Base-by-base conservation (phyloP, 2,113 vertebrate genomes). In the Tetrax tetrax region DNA sequence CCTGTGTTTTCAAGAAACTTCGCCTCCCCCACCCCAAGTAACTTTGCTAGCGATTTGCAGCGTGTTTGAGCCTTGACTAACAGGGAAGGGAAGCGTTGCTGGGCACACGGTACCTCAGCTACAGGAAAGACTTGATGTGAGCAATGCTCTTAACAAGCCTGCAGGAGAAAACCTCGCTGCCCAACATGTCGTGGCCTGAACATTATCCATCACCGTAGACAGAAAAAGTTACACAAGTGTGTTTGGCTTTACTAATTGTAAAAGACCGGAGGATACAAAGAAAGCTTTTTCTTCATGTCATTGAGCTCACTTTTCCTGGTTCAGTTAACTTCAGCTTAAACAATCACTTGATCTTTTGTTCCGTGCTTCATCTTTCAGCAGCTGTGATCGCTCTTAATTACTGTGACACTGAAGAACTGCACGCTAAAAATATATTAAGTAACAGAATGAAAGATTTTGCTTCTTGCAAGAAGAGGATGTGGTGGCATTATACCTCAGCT, bases 301-400 rank as follows among this genome's bases (percentile, higher is more conserved):
- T 28, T 57, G 51, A 88, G 20, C 50, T 95, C 79, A 50, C 87
- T 87, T 95, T 84, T 75, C 66, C 63, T 95, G 87, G 77, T 88
- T 95, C 4, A 2, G 69, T 83, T 95, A 96, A 93, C 87, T 94
- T 94, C 65, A 95, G 53, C 74, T 89, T 95, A 89, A 96, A 95
- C 51, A 64, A 91, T 75, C 50, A 38, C 66, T 96, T 69, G 27
- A 66, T 93, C 81, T 87, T 91, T 92, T 94, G 85, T 81, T 93
- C 91, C 1, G 1, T 27, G 41, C 81, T 92, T 92, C 81, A 61
- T 89, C 85, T 95, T 91, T 65, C 93, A 85, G 74, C 16, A 75
- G 53, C 83, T 61, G 43, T 64, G 65, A 87, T 89, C 6, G 9
- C 41, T 89, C 53, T 93, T 89, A 93, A 85, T 97, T 93, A 83